Evolutionary conservation across 92 coral and sea anemone genomes (phyloP).

Genomic region (Parazoanthus swiftii): DNA sequence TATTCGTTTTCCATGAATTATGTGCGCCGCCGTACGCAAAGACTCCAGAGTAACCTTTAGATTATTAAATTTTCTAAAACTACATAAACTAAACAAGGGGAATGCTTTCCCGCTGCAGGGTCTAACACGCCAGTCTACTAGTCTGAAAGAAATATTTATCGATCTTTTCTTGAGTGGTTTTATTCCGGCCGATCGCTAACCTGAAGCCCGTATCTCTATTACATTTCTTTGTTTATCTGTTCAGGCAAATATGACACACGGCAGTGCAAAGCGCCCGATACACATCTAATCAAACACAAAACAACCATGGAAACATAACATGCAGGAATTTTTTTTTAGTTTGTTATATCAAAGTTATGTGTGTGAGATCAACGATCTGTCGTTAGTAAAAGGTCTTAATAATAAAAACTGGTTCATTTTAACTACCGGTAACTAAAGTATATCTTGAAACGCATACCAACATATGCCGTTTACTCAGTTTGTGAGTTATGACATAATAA

Average conservation of each 20-base stretch:
- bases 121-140: not conserved
- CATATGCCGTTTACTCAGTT: not conserved
- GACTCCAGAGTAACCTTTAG: conserved; percentile 5
- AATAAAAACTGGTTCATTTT: not conserved
- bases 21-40: conserved; percentile 6
- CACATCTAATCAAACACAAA: not conserved
- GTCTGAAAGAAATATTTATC: not conserved
- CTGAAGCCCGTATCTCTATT: not conserved
- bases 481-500: not conserved
- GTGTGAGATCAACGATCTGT: not conserved
- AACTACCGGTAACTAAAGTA: not conserved
- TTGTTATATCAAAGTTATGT: not conserved
- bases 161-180: not conserved
- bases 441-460: conserved; percentile 1
- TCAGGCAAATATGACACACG: not conserved
- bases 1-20: not conserved
- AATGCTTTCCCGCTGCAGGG: not conserved
- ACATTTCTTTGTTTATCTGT: not conserved
- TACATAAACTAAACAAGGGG: conserved; percentile 1
- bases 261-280: not conserved
- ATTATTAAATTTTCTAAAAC: no score
- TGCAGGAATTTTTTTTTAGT: not conserved
- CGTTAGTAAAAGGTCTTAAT: not conserved
- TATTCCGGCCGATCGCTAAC: not conserved
- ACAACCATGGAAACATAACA: conserved; percentile 3